A percentile compares a stretch with the other conserved stretches of the same genome.
Evolutionary conservation across 2,113 vertebrate species (phyloP).

Genomic region (Rhodinocichla rosea): DNA sequence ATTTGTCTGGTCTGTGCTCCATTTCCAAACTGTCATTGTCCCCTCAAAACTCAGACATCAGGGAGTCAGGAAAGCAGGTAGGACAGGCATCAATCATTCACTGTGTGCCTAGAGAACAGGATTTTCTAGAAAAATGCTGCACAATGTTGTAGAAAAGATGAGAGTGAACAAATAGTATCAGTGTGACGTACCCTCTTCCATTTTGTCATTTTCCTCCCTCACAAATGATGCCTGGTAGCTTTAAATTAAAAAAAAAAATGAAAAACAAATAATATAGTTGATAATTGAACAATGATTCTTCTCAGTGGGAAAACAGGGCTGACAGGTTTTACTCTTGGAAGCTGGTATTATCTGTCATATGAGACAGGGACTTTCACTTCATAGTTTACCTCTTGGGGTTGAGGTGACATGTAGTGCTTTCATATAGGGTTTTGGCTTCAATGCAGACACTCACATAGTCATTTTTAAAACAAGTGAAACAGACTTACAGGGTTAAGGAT

Average conservation of each 20-base stretch:
- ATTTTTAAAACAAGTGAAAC: conserved; percentile 3
- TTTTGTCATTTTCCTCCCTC: neutral
- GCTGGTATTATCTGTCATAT: conserved; percentile 3
- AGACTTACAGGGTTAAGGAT: neutral
- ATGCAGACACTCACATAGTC: neutral
- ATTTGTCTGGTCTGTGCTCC: neutral
- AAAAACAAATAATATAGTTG: neutral
- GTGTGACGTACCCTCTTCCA: neutral
- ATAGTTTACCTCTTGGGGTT: neutral
- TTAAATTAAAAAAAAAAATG: neutral
- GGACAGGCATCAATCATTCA: neutral
- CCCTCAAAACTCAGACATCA: neutral
- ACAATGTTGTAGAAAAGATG: neutral
- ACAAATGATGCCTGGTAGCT: neutral
- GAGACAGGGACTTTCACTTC: neutral
- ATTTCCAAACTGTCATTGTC: neutral
- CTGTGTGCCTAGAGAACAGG: neutral
- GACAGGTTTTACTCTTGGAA: neutral
- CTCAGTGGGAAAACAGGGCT: conserved; percentile 14
- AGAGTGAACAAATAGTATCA: neutral
- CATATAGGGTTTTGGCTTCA: neutral
- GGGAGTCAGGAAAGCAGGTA: neutral
- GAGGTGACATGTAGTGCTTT: neutral
- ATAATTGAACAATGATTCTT: conserved; percentile 29
- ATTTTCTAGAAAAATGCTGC: neutral